phyloP scores from a whole-genome alignment of 2,113 vertebrate genomes.

The Vidua macroura region DNA sequence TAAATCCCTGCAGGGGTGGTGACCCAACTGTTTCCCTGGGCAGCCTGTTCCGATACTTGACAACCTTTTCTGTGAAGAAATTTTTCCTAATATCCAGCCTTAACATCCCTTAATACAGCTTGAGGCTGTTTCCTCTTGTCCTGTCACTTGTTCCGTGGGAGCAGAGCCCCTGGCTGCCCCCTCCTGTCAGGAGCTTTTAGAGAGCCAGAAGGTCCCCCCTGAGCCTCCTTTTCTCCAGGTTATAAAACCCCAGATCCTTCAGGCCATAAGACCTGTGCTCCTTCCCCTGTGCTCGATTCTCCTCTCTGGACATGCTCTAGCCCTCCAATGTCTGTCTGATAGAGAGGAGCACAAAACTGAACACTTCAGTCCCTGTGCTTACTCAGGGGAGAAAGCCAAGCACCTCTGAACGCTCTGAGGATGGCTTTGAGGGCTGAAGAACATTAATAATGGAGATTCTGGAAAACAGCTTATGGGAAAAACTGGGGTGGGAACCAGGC shows the following conservation, averaged over 20 bases:
- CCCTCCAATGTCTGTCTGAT: background rate
- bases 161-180: accelerated
- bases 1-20: background rate
- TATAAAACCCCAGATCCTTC: background rate
- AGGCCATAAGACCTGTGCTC: background rate
- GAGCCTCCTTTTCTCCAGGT: background rate
- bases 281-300: background rate
- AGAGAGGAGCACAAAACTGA: background rate
- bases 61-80: background rate
- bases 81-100: background rate
- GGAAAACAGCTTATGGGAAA: background rate
- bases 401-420: background rate
- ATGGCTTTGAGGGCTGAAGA: background rate
- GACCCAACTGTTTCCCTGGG: background rate
- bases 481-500: background rate
- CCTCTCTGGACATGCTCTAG: background rate
- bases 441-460: background rate
- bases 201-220: background rate
- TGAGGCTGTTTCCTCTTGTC: background rate
- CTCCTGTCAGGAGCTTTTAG: background rate
- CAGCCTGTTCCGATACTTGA: background rate
- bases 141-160: background rate
- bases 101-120: background rate
- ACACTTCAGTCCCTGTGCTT: background rate
- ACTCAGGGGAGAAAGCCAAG: background rate